Conservation (phyloP, 2,113 vertebrate species). For the Colius striatus region DNA sequence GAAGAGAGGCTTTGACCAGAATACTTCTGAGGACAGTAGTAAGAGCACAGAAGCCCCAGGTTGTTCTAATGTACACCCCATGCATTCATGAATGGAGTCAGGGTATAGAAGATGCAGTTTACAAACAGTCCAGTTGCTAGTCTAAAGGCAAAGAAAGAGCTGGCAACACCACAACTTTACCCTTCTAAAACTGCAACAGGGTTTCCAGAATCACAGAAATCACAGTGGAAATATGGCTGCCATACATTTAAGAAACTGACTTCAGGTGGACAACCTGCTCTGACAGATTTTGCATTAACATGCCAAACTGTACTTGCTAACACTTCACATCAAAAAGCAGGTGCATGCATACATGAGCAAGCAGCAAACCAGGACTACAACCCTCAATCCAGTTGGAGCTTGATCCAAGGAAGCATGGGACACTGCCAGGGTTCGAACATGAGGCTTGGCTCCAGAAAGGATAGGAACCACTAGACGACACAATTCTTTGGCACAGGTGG, state of each 20-base stretch:
- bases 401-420: slow-evolving; percentile 36
- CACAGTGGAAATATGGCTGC: slow-evolving; percentile 37
- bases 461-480: slow-evolving; percentile 72
- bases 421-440: slow-evolving; percentile 62
- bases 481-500: slow-evolving; percentile 66
- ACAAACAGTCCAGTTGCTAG: background rate
- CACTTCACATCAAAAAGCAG: slow-evolving; percentile 59
- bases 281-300: slow-evolving; percentile 55
- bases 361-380: slow-evolving; percentile 26
- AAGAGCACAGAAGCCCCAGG: background rate
- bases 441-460: slow-evolving; percentile 60
- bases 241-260: background rate
- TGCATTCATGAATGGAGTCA: background rate
- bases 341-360: slow-evolving; percentile 2
- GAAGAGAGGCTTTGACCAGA: background rate
- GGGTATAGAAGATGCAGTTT: background rate
- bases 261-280: slow-evolving; percentile 71
- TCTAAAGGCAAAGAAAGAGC: background rate
- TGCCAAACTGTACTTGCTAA: slow-evolving; percentile 59
- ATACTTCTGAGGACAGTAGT: background rate
- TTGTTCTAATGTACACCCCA: background rate
- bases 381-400: slow-evolving; percentile 58
- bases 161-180: background rate
- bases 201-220: slow-evolving; percentile 18
- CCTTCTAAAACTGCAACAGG: background rate